Base-by-base conservation (phyloP, 2,888 invertebrate genomes). In the Plagiodera versicolora region DNA sequence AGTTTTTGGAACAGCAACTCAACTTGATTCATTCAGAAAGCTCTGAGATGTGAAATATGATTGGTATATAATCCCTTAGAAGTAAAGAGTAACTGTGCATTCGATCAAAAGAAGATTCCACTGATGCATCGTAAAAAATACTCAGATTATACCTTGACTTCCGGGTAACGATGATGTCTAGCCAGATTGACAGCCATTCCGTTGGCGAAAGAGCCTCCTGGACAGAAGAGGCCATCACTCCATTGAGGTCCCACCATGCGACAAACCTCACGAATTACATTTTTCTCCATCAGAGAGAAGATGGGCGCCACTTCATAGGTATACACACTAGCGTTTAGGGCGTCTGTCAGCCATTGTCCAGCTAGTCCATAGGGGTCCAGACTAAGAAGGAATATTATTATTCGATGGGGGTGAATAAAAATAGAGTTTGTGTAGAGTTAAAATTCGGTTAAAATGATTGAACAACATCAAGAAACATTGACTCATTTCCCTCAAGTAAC, bases 221-320 rank as follows among this genome's bases (percentile, higher is more conserved):
- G 85, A 67, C 83, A 83, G 72, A 85, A 84, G 48, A 85, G 78
- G 3, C 84, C 83, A 64, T 84, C 83, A 1, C 79, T 81, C 74
- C 77, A 76, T 56, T 76, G 71, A 16, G 78, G 77, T 2, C 83
- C 83, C 58, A 84, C 77, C 75, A 84, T 79, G 48, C 75, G 74
- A 56, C 83, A 78, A 72, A 85, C 79, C 70, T 81, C 81, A 53
- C 76, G 72, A 44, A 84, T 78, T 14, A 85, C 72, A 45, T 77
- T 75, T 49, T 77, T 76, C 70, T 85, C 85, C 82, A 85, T 81
- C 11, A 85, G 70, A 5, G 83, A 83, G 69, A 85, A 83, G 24
- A 85, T 83, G 9, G 84, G 84, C 19, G 84, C 83, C 10, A 85
- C 84, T 75, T 85, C 85, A 71, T 84, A 85, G 1, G 85, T 85